Base-by-base conservation (phyloP, 2,797 vertebrate species). In the Hapalemur alaotrensis region DNA sequence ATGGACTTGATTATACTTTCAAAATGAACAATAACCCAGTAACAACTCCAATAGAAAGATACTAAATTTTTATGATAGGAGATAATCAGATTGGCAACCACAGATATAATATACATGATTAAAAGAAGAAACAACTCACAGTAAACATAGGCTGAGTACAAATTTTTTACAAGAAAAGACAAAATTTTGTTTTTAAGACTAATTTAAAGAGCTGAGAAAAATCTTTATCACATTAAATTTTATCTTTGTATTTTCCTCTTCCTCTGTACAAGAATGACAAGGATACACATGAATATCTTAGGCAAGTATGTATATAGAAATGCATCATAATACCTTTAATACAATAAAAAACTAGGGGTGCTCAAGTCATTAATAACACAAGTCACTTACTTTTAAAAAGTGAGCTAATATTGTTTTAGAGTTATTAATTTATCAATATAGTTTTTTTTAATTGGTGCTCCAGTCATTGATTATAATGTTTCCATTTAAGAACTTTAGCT, bases 1-100 rank as follows among this genome's bases (percentile, higher is more conserved):
- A 98, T 96, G 95, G 97, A 97, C 90, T 98, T 98, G 97, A 98
- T 98, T 98, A 98, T 96, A 96, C 97, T 97, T 97, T 98, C 97
- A 97, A 98, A 98, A 98, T 97, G 97, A 98, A 98, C 97, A 98
- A 98, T 98, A 98, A 98, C 92, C 73, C 92, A 95, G 97, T 97
- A 98, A 98, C 95, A 96, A 98, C 96, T 96, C 87, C 94, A 96
- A 87, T 97, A 98, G 97, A 97, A 96, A 97, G 95, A 97, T 92
- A 98, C 91, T 98, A 98, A 97, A 98, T 98, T 98, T 98, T 98
- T 98, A 98, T 97, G 95, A 97, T 97, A 97, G 59, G 92, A 81
- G 22, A 80, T 97, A 98, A 98, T 97, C 97, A 97, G 92, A 84
- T 86, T 96, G 95, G 88, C 97, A 98, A 97, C 94, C 57, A 97